phyloP scores from a whole-genome alignment of 2,113 vertebrate species.

The Lasiurus cinereus region DNA sequence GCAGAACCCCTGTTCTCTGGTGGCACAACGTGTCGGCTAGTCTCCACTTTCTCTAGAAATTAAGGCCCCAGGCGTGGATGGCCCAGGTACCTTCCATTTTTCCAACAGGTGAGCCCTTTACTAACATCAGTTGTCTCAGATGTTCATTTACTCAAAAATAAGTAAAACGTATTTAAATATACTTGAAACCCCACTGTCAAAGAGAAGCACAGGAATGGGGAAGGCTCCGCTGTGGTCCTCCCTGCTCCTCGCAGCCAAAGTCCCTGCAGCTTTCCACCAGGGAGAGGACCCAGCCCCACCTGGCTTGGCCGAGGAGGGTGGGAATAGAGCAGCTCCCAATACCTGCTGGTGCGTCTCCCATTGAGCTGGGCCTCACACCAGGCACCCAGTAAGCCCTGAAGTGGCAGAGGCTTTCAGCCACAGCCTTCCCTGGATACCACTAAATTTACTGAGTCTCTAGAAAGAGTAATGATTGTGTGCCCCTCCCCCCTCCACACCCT shows the following conservation, averaged over 20 bases:
- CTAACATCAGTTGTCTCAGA: background rate
- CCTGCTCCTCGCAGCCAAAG: background rate
- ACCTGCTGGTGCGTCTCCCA: accelerated
- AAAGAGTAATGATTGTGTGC: background rate
- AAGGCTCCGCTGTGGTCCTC: background rate
- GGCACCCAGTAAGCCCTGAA: background rate
- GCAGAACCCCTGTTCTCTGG: background rate
- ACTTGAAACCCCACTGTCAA: background rate
- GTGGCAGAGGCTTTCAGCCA: too few relatives aligned
- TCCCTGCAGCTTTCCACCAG: background rate
- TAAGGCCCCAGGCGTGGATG: background rate
- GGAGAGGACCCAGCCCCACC: background rate
- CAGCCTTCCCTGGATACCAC: background rate
- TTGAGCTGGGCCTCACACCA: background rate
- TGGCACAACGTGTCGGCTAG: background rate
- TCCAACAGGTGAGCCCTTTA: background rate
- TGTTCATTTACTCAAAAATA: background rate
- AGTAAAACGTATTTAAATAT: background rate
- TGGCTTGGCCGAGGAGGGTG: background rate
- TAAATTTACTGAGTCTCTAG: background rate
- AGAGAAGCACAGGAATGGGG: background rate
- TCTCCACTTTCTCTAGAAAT: background rate
- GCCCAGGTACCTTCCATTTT: background rate
- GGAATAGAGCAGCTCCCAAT: accelerated
- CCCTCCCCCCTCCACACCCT: background rate